phyloP scores from a whole-genome alignment of 2,888 invertebrate genomes.

The Koerneria pararmatus region DNA sequence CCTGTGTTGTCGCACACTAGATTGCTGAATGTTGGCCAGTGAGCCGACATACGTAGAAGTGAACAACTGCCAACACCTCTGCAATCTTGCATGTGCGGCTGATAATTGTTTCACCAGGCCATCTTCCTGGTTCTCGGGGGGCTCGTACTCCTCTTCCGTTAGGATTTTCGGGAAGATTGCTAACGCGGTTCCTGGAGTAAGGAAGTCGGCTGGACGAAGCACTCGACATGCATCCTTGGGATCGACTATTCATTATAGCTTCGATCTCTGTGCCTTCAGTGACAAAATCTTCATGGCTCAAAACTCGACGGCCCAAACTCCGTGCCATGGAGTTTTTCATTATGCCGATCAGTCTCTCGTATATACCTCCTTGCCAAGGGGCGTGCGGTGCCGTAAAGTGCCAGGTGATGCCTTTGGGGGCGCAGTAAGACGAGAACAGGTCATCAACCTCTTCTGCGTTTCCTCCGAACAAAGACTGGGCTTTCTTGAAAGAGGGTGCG shows the following conservation, averaged over 20 bases:
- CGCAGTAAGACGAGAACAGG: background rate
- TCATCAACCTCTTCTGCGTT: background rate
- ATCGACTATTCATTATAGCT: slow-evolving; percentile 7
- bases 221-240: background rate
- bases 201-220: slow-evolving; percentile 15
- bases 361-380: slow-evolving; percentile 63
- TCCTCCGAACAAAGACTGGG: background rate
- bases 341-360: slow-evolving; percentile 60
- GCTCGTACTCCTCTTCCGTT: too few species aligned
- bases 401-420: slow-evolving; percentile 37
- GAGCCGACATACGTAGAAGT: too few species aligned
- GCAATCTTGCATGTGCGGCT: too few species aligned
- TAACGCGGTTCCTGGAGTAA: too few species aligned
- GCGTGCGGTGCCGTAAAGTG: slow-evolving; percentile 60
- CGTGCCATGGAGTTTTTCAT: background rate
- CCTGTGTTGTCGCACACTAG: too few species aligned
- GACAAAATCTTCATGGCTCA: background rate
- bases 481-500: slow-evolving; percentile 60
- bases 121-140: too few species aligned
- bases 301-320: background rate
- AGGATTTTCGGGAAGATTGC: too few species aligned
- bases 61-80: too few species aligned
- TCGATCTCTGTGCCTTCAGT: slow-evolving; percentile 10
- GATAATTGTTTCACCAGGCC: too few species aligned
- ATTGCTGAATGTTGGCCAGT: too few species aligned